These are phyloP conservation scores for Drosophila monieri DNA, from an alignment of 2,888 invertebrate species.

Conservation along the genomic window DNA sequence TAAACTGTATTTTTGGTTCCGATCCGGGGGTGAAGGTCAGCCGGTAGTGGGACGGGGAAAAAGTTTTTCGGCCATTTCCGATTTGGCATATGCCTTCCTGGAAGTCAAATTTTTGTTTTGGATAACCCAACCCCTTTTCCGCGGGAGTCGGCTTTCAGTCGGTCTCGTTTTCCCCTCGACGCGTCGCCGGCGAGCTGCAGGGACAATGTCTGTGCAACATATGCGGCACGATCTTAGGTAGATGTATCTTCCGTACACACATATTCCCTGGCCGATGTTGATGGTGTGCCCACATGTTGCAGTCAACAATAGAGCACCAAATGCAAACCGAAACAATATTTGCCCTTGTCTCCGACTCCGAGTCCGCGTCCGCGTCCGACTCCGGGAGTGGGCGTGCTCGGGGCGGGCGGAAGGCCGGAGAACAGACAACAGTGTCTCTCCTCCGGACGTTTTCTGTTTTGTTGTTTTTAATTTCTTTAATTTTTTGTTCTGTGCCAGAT, in stretches of 20 bases:
- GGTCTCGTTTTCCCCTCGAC: conserved; percentile 21
- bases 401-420: conserved; percentile 19
- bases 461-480: conserved; percentile 74
- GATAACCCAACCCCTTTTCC: conserved; percentile 21
- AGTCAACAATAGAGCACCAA: conserved; percentile 61
- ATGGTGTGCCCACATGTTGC: conserved; percentile 52
- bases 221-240: conserved; percentile 65
- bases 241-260: conserved; percentile 9
- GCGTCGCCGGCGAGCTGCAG: conserved; percentile 23
- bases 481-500: conserved; percentile 62
- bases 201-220: conserved; percentile 65
- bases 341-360: conserved; percentile 71
- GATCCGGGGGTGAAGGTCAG: conserved; percentile 64
- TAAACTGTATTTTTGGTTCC: background rate
- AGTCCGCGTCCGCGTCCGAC: conserved; percentile 6
- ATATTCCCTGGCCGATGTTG: conserved; percentile 2
- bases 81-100: conserved; percentile 28
- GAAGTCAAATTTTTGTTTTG: conserved; percentile 20
- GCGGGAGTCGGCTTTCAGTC: conserved; percentile 17
- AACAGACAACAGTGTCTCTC: conserved; percentile 25
- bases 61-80: conserved; percentile 33
- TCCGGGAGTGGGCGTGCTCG: conserved; percentile 35
- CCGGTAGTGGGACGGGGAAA: background rate
- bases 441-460: conserved; percentile 16
- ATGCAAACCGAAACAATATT: conserved; percentile 73